Conservation (phyloP, 2,888 invertebrate species). For the Timandra comae region DNA sequence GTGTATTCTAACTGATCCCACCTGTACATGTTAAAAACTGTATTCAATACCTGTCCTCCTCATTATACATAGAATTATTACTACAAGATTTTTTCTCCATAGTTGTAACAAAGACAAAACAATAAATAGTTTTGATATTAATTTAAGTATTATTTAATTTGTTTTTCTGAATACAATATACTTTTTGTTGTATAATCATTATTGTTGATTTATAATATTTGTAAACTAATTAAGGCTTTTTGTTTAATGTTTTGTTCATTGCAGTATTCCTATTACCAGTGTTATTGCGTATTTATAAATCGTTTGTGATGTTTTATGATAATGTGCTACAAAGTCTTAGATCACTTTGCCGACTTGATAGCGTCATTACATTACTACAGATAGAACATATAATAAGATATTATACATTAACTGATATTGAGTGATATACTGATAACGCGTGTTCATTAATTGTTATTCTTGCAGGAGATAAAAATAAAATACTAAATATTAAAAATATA, state of each 20-base stretch:
- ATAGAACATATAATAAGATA: too few species aligned
- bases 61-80: constrained; percentile 25
- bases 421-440: constrained; percentile 18
- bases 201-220: constrained; percentile 38
- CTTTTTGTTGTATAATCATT: constrained; percentile 28
- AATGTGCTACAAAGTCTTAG: background rate
- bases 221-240: constrained; percentile 16
- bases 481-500: constrained; percentile 10
- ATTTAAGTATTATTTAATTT: constrained; percentile 41
- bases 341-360: too few species aligned
- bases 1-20: constrained; percentile 48
- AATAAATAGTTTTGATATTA: constrained; percentile 31
- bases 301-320: constrained; percentile 12
- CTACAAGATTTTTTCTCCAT: constrained; percentile 41
- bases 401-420: constrained; percentile 16
- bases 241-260: constrained; percentile 13
- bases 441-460: constrained; percentile 9
- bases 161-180: constrained; percentile 12
- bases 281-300: constrained; percentile 20
- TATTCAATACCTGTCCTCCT: constrained; percentile 27
- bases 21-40: constrained; percentile 38
- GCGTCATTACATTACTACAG: too few species aligned
- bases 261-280: constrained; percentile 22
- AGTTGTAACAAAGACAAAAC: constrained; percentile 31
- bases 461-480: constrained; percentile 16